Percentiles rank a stretch among this genome's conserved stretches.
phyloP scores from a whole-genome alignment of 2,888 invertebrate species.

The Trilocha varians region DNA sequence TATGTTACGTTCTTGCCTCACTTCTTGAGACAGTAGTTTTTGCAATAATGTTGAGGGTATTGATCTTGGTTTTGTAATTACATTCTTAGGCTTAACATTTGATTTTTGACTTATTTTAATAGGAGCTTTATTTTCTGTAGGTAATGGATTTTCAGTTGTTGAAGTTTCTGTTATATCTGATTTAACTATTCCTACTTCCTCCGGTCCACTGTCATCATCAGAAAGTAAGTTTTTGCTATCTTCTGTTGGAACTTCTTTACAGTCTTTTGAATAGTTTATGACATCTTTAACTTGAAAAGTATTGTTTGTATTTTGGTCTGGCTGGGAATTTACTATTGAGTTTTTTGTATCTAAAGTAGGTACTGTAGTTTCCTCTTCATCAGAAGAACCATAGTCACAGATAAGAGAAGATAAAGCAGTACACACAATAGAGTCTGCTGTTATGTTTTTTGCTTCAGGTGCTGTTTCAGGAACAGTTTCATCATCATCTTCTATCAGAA shows the following conservation, averaged over 20 bases:
- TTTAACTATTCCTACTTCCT: constrained; percentile 55
- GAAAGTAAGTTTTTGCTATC: background rate
- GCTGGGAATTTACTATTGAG: too few species aligned
- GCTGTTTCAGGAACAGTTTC: constrained; percentile 19
- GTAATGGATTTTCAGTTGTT: background rate
- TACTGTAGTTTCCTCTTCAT: constrained; percentile 41
- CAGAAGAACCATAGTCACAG: constrained; percentile 71
- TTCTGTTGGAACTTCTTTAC: constrained; percentile 2
- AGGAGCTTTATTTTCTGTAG: constrained; percentile 4
- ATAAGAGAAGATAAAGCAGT: constrained; percentile 72
- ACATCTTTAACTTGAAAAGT: too few species aligned
- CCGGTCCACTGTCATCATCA: constrained; percentile 62
- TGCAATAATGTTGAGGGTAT: constrained; percentile 76
- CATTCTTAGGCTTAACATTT: constrained; percentile 3
- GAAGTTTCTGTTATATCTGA: constrained; percentile 9
- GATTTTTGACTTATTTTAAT: constrained; percentile 1
- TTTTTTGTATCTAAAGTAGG: constrained; percentile 8
- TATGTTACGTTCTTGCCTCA: constrained; percentile 88
- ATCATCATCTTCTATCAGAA: constrained; percentile 16
- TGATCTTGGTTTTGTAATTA: constrained; percentile 20
- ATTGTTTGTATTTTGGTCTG: too few species aligned
- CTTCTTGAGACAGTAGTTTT: constrained; percentile 82
- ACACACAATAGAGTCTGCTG: constrained; percentile 44
- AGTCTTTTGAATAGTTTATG: too few species aligned
- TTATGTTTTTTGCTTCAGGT: constrained; percentile 9